Percentiles rank a stretch among this genome's conserved stretches.
These are phyloP conservation scores for Larimichthys polyactis DNA, from an alignment of 2,113 vertebrate genomes.

Conservation along the genomic window DNA sequence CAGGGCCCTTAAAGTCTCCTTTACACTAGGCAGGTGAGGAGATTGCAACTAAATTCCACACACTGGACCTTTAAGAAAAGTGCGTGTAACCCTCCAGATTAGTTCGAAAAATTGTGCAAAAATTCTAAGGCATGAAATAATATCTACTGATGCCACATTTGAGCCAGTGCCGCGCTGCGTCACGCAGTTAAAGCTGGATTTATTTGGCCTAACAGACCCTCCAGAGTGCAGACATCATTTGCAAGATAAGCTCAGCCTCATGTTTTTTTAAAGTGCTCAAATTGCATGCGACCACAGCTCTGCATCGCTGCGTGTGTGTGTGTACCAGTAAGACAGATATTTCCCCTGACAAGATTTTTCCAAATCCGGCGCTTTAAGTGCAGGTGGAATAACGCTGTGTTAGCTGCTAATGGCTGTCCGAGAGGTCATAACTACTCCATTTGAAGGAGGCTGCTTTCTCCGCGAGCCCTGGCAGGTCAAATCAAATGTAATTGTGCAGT, in stretches of 20 bases:
- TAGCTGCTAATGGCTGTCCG: constrained; percentile 82
- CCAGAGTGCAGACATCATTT: constrained; percentile 70
- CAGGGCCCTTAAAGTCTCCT: no score
- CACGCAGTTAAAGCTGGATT: constrained; percentile 13
- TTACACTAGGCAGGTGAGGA: no score
- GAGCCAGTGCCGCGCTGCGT: not conserved
- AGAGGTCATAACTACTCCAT: constrained; percentile 86
- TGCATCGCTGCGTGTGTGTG: constrained; percentile 54
- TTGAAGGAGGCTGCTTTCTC: constrained; percentile 80
- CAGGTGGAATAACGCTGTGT: constrained; percentile 79
- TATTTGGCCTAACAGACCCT: constrained; percentile 46
- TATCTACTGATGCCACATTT: not conserved
- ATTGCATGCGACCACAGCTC: constrained; percentile 67
- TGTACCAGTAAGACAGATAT: constrained; percentile 72
- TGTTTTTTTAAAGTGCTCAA: constrained; percentile 78
- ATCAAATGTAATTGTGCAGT: constrained; percentile 86
- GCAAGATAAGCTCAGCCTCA: constrained; percentile 71
- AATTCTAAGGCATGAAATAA: not conserved
- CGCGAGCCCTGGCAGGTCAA: constrained; percentile 80
- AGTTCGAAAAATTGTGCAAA: no score
- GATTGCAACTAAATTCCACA: no score
- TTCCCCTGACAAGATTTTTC: constrained; percentile 79
- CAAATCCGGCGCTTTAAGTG: constrained; percentile 77
- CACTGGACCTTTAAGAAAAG: not conserved
- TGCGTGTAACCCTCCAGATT: constrained; percentile 6